These are phyloP conservation scores for Xyrichtys novacula DNA, from an alignment of 2,797 vertebrate genomes.

Conservation along the genomic window DNA sequence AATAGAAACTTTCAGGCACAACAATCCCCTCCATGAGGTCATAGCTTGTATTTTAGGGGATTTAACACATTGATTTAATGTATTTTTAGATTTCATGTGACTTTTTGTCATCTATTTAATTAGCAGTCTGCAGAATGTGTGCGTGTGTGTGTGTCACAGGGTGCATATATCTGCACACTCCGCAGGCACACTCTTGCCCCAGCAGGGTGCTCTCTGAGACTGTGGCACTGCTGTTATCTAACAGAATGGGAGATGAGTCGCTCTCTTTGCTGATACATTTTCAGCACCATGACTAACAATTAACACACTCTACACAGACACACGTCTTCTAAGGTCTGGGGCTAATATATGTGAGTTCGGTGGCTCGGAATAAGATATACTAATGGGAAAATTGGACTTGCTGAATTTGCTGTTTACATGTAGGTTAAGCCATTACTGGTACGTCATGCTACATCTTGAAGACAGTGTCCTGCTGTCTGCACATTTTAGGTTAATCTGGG, in stretches of 20 bases:
- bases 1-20: too few species aligned
- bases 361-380: conserved; percentile 18
- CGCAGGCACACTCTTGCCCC: conserved; percentile 8
- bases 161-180: conserved; percentile 13
- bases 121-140: conserved; percentile 2
- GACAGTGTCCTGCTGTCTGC: not conserved
- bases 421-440: not conserved
- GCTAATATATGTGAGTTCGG: conserved; percentile 43
- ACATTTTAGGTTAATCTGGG: not conserved
- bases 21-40: too few species aligned
- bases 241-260: conserved; percentile 54
- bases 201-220: conserved; percentile 27
- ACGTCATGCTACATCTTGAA: not conserved
- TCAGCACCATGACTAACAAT: conserved; percentile 11
- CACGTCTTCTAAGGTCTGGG: conserved; percentile 12
- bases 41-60: not conserved
- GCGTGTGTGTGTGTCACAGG: not conserved
- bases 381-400: conserved; percentile 5
- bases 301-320: conserved; percentile 1
- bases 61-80: not conserved
- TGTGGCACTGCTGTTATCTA: conserved; percentile 40
- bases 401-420: not conserved
- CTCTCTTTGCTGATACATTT: conserved; percentile 33
- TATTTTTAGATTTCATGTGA: not conserved
- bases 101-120: conserved; percentile 8